phyloP scores from a whole-genome alignment of 2,888 invertebrate species.

The Mimas tiliae region DNA sequence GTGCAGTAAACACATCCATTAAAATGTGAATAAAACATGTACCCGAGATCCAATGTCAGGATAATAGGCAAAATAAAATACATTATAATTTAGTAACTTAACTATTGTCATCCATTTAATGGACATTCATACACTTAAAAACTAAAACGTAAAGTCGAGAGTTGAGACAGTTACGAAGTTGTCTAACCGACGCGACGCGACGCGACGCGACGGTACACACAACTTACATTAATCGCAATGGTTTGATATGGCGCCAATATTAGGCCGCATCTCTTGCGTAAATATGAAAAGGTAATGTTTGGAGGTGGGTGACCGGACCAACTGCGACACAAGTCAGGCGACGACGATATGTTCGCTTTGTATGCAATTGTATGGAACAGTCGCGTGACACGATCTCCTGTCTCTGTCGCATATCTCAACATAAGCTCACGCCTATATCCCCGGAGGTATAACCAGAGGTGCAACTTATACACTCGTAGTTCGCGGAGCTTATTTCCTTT shows the following conservation, averaged over 20 bases:
- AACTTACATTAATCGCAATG: conserved; percentile 1
- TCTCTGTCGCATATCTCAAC: too few species aligned
- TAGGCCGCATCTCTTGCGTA: conserved; percentile 26
- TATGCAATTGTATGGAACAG: too few species aligned
- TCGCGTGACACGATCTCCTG: too few species aligned
- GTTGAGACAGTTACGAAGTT: conserved; percentile 49
- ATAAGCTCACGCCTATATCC: too few species aligned
- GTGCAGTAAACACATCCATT: conserved; percentile 9
- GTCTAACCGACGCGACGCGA: conserved; percentile 49
- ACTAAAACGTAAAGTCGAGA: conserved; percentile 52
- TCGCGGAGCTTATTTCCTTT: too few species aligned
- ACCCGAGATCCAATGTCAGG: conserved; percentile 52
- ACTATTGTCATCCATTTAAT: conserved; percentile 69
- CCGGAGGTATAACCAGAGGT: too few species aligned
- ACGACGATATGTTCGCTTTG: too few species aligned
- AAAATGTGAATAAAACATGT: conserved; percentile 27
- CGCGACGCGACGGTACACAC: too few species aligned
- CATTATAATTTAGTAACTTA: conserved; percentile 62
- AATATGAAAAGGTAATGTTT: neutral
- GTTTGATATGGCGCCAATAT: conserved; percentile 55
- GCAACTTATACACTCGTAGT: too few species aligned
- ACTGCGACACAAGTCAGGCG: too few species aligned
- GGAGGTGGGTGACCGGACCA: too few species aligned
- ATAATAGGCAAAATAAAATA: conserved; percentile 44
- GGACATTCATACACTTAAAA: conserved; percentile 58